Evolutionary conservation across 1,140 invertebrate genomes (phyloP), one percentile per base, ranked within the genome.

Genomic region (Vanessa atalanta): DNA sequence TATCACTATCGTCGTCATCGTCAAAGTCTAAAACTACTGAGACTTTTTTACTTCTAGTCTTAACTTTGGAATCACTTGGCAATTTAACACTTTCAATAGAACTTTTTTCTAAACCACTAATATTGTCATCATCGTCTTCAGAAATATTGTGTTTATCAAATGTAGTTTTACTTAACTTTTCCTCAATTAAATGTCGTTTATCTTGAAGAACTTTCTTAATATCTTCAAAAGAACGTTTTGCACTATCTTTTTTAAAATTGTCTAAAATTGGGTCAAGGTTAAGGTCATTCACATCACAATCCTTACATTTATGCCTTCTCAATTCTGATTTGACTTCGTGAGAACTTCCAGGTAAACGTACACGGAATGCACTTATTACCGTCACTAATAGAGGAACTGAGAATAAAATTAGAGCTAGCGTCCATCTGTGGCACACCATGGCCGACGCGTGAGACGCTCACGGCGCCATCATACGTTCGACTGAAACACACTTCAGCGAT

Each of bases 291-390:
- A 86, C 87, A 78, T 88, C 88, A 91, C 90, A 92, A 73, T 85
- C 77, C 60, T 90, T 88, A 88, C 87, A 89, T 75, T 86, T 86
- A 73, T 86, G 88, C 79, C 83, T 89, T 83, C 82, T 84, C 15
- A 72, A 78, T 75, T 84, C 81, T 11, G 79, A 50, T 67, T 79
- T 81, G 75, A 76, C 80, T 65, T 90, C 87, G 57, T 83, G 78
- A 53, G 82, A 76, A 67, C 65, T 77, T 83, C 83, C 85, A 70
- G 88, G 88, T 81, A 88, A 80, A 76, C 91, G 90, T 72, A 93
- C 80, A 72, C 92, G 91, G 82, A 93, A 93, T 86, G 91, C 91
- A 77, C 87, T 91, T 87, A 91, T 89, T 81, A 92, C 90, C 82
- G 89, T 88, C 48, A 88, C 88, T 83, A 93, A 83, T 77, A 93